Percentiles rank a stretch among this genome's conserved stretches.
Evolutionary conservation across 1,140 invertebrate species (phyloP).

Genomic region (Sarcophaga bullata): DNA sequence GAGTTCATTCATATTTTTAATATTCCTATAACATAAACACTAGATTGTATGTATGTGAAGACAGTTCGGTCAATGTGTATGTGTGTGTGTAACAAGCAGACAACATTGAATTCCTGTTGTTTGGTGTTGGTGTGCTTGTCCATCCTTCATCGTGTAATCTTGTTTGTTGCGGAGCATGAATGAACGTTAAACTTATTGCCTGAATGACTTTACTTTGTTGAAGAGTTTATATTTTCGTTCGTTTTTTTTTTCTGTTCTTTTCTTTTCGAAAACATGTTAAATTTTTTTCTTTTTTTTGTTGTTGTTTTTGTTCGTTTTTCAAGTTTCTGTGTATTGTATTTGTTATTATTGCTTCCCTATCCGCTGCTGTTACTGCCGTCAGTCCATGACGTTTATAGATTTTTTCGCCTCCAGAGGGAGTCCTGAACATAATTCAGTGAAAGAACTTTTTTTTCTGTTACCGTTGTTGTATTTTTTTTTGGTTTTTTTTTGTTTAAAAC

Average conservation of each 20-base stretch:
- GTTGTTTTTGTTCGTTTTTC: background rate
- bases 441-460: too few species aligned
- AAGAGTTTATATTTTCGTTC: background rate
- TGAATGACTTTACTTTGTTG: background rate
- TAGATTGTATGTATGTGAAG: background rate
- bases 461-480: background rate
- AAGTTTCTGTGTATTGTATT: background rate
- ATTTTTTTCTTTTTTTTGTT: background rate
- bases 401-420: constrained; percentile 20
- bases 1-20: too few species aligned
- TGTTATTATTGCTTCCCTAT: background rate
- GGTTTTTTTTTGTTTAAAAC: background rate
- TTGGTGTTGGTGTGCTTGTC: background rate
- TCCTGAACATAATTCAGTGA: constrained; percentile 18
- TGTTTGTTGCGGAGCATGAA: too few species aligned
- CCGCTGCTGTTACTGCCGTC: background rate
- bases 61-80: background rate
- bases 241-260: too few species aligned
- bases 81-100: background rate
- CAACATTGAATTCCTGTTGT: background rate
- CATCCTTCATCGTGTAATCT: background rate
- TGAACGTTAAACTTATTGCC: background rate
- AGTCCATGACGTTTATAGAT: background rate
- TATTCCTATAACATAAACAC: background rate
- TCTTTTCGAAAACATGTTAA: too few species aligned